Evolutionary conservation across 2,797 vertebrate genomes (phyloP).

Genomic region (Anguilla pacifica): DNA sequence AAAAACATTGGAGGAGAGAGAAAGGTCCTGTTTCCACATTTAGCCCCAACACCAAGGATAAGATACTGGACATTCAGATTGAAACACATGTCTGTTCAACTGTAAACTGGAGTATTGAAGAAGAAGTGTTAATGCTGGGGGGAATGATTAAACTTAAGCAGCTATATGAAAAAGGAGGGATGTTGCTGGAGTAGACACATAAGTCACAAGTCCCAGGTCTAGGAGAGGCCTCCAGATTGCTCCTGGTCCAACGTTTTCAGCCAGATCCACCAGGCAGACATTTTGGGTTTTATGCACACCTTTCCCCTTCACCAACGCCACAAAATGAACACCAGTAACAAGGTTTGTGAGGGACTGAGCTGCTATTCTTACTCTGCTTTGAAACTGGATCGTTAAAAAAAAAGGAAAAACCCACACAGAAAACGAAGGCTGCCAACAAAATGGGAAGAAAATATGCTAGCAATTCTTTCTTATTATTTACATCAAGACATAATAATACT

Average conservation of each 20-base stretch:
- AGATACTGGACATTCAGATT: conserved; percentile 47
- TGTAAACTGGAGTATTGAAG: not conserved
- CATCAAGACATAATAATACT: conserved; percentile 40
- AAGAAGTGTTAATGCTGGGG: not conserved
- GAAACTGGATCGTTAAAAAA: conserved; percentile 50
- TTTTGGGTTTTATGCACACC: conserved; percentile 16
- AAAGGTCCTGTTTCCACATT: conserved; percentile 64
- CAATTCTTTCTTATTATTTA: conserved; percentile 42
- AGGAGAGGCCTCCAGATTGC: not conserved
- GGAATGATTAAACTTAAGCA: not conserved
- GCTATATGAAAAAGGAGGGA: not conserved
- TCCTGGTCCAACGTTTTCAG: not conserved
- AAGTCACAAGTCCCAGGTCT: not conserved
- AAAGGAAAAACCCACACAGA: conserved; percentile 59
- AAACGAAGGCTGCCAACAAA: conserved; percentile 64
- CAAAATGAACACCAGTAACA: conserved; percentile 69
- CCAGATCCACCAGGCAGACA: conserved; percentile 41
- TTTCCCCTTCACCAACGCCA: conserved; percentile 56
- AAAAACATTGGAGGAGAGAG: conserved; percentile 46
- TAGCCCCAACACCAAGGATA: conserved; percentile 68
- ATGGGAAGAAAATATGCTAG: conserved; percentile 41
- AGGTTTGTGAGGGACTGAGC: conserved; percentile 48
- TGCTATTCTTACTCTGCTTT: not conserved
- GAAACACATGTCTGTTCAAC: conserved; percentile 1
- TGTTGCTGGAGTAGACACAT: not conserved